Evolutionary conservation across 2,888 invertebrate genomes (phyloP), one percentile per base, ranked within the genome.

Genomic region (Sesia bembeciformis): DNA sequence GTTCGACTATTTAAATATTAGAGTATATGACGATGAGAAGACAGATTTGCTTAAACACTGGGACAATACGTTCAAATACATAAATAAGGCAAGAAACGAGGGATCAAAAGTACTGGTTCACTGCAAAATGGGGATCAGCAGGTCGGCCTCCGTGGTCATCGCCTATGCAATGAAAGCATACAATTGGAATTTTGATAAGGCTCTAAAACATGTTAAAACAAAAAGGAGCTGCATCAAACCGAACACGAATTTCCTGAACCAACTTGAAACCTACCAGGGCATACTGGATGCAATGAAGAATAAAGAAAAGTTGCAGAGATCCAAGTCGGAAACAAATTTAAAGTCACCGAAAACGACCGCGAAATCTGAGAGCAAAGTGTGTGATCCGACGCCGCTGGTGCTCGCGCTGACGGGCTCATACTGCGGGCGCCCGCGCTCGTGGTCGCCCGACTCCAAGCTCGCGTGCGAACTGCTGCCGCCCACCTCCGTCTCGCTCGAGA

Each of bases 61-160:
- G 98, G 98, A 99, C 81, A 94, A 97, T 77, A 99, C 99, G 53
- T 98, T 94, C 90, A 97, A 96, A 80, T 99, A 98, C 89, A 99
- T 99, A 75, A 94, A 94, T 63, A 95, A 96, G 83, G 98, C 98
- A 54, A 94, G 93, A 80, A 94, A 95, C 68, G 94, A 95, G 71
- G 96, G 96, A 55, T 97, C 96, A 56, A 97, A 97, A 86, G 98
- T 98, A 56, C 90, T 99, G 68, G 99, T 99, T 53, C 99, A 99
- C 83, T 99, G 99, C 84, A 99, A 99, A 90, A 99, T 99, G 98
- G 99, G 99, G 39, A 97, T 99, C 59, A 98, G 98, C 80, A 92
- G 99, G 62, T 99, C 99, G 39, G 98, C 99, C 4, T 98, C 98
- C 3, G 98, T 98, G 40, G 99, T 98, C 40, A 97, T 98, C 71